Evolutionary conservation across 2,888 invertebrate species (phyloP).

Genomic region (Anthrax anthrax): DNA sequence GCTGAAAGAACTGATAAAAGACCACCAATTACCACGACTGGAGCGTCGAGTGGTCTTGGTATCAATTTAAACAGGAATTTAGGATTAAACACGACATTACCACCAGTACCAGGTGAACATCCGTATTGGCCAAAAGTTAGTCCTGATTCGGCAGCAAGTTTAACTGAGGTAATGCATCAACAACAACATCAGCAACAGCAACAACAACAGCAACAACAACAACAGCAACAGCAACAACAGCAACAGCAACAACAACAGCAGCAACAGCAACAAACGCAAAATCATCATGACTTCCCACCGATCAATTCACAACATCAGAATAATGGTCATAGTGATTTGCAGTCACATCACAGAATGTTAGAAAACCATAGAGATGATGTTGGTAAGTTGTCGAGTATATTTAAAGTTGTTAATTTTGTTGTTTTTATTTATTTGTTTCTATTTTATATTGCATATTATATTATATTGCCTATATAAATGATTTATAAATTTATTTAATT

Average conservation of each 20-base stretch:
- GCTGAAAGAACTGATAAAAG: slow-evolving; percentile 82
- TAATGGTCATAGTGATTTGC: slow-evolving; percentile 53
- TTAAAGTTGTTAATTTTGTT: too few relatives aligned
- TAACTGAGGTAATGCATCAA: slow-evolving; percentile 47
- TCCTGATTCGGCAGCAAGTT: slow-evolving; percentile 51
- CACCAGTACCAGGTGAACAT: slow-evolving; percentile 35
- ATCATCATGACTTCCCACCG: slow-evolving; percentile 20
- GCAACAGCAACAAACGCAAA: slow-evolving; percentile 50
- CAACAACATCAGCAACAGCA: slow-evolving; percentile 43
- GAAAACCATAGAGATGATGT: slow-evolving; percentile 36
- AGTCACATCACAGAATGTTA: slow-evolving; percentile 46
- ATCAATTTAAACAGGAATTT: slow-evolving; percentile 32
- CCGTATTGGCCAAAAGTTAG: slow-evolving; percentile 81
- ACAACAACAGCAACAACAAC: slow-evolving; percentile 55
- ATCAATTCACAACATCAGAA: slow-evolving; percentile 23
- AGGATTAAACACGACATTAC: slow-evolving; percentile 21
- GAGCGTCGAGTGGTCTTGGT: slow-evolving; percentile 22
- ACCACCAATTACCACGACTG: slow-evolving; percentile 47
- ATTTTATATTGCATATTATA: too few relatives aligned
- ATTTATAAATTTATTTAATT: too few relatives aligned
- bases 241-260: slow-evolving; percentile 42
- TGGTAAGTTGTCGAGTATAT: slow-evolving; percentile 29
- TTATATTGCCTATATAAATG: too few relatives aligned
- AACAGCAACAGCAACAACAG: slow-evolving; percentile 50
- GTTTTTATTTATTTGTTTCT: too few relatives aligned